These are phyloP conservation scores for Glareola pratincola DNA, from an alignment of 2,113 vertebrate species.

Conservation along the genomic window DNA sequence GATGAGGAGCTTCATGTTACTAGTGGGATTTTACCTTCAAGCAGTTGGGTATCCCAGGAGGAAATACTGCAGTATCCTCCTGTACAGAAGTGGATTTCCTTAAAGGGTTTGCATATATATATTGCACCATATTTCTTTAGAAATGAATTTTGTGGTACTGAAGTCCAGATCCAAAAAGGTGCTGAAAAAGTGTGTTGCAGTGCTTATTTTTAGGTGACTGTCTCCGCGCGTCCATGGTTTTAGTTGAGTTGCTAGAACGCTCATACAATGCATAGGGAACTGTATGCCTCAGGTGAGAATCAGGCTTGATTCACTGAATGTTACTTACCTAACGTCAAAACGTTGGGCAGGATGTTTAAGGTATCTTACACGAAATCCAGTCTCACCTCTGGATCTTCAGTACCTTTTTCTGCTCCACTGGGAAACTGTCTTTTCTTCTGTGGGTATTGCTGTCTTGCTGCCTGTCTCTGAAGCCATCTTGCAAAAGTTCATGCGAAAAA, in stretches of 20 bases:
- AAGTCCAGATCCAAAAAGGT: background rate
- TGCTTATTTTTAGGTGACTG: background rate
- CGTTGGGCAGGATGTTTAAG: background rate
- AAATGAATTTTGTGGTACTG: background rate
- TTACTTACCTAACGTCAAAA: background rate
- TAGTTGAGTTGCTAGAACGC: background rate
- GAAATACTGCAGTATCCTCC: background rate
- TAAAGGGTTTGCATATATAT: background rate
- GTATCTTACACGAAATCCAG: background rate
- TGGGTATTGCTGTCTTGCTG: background rate
- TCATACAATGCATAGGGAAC: background rate
- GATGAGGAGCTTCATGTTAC: background rate
- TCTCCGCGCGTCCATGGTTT: background rate
- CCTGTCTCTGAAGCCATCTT: background rate
- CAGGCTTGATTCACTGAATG: fast-evolving
- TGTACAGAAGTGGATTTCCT: background rate
- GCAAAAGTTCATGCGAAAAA: background rate
- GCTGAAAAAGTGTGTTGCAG: background rate
- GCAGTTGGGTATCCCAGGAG: background rate
- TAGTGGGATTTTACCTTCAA: background rate
- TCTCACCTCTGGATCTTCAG: background rate
- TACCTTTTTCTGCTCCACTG: background rate
- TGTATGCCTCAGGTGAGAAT: background rate
- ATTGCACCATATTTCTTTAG: background rate
- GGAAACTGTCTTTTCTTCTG: background rate